A percentile compares a stretch with the other conserved stretches of the same genome.
Conservation (phyloP, 2,113 vertebrate genomes). For the Hypanus sabinus region DNA sequence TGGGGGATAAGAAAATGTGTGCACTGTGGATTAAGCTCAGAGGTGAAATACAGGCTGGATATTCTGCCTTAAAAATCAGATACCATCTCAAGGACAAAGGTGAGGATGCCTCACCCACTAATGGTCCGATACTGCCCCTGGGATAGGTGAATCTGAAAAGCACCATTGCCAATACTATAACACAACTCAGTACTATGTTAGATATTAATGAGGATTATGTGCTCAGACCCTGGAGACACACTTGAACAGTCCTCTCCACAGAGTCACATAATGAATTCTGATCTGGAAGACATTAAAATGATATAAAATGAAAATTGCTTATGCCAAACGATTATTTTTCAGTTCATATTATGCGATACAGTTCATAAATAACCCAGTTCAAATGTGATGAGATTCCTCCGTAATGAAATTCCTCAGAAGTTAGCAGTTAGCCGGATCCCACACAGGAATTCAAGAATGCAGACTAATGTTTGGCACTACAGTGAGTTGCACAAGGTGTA, state of each 20-base stretch:
- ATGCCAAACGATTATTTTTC: background rate
- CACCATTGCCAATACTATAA: too few species aligned
- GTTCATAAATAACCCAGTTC: background rate
- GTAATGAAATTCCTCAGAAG: background rate
- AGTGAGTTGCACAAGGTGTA: background rate
- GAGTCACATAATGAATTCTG: background rate
- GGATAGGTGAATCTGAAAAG: background rate
- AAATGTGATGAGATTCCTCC: background rate
- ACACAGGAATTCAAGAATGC: background rate
- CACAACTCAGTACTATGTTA: background rate
- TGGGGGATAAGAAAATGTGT: too few species aligned
- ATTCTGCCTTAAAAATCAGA: background rate
- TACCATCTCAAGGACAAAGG: background rate
- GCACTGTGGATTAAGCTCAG: too few species aligned
- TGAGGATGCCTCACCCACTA: background rate
- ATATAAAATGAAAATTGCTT: too few species aligned
- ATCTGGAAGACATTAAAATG: background rate
- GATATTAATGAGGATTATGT: background rate
- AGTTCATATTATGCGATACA: background rate
- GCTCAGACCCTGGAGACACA: background rate
- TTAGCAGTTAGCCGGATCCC: background rate
- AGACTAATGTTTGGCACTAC: background rate
- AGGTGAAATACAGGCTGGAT: too few species aligned
- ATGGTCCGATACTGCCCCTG: background rate
- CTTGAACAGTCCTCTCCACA: background rate